Conservation (phyloP, 2,797 vertebrate genomes). For the Poecilia velifera region DNA sequence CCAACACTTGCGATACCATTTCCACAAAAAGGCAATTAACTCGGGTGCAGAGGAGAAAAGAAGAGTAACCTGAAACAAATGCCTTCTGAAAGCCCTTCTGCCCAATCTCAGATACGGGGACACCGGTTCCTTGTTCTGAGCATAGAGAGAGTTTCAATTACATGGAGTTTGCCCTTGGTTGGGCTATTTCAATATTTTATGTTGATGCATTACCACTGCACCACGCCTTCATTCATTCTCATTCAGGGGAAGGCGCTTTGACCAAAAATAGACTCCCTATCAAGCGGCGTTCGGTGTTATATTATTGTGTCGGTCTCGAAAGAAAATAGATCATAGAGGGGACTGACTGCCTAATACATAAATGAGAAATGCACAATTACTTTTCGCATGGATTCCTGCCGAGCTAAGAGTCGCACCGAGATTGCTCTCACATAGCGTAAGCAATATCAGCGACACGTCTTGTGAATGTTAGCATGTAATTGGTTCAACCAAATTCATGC, state of each 20-base stretch:
- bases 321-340: slow-evolving; percentile 73
- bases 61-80: slow-evolving; percentile 83
- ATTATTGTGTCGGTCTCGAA: slow-evolving; percentile 71
- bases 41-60: slow-evolving; percentile 36
- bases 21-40: slow-evolving; percentile 83
- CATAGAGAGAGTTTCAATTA: slow-evolving; percentile 81
- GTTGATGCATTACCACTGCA: slow-evolving; percentile 79
- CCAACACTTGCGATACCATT: slow-evolving; percentile 74
- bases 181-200: slow-evolving; percentile 85
- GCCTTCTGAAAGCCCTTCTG: slow-evolving; percentile 82
- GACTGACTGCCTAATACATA: slow-evolving; percentile 68
- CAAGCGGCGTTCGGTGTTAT: slow-evolving; percentile 61
- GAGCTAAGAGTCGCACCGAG: slow-evolving; percentile 57
- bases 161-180: slow-evolving; percentile 80
- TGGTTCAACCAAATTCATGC: slow-evolving; percentile 57
- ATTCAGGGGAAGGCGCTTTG: slow-evolving; percentile 72
- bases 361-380: slow-evolving; percentile 77
- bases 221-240: slow-evolving; percentile 76
- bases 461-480: slow-evolving; percentile 75
- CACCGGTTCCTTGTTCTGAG: slow-evolving; percentile 77
- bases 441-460: slow-evolving; percentile 61
- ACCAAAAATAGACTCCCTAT: slow-evolving; percentile 76
- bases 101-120: slow-evolving; percentile 77
- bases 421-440: slow-evolving; percentile 50
- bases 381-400: slow-evolving; percentile 65